A percentile compares a stretch with the other conserved stretches of the same genome.
These are phyloP conservation scores for Agrotis puta DNA, from an alignment of 2,888 invertebrate genomes.

Conservation along the genomic window DNA sequence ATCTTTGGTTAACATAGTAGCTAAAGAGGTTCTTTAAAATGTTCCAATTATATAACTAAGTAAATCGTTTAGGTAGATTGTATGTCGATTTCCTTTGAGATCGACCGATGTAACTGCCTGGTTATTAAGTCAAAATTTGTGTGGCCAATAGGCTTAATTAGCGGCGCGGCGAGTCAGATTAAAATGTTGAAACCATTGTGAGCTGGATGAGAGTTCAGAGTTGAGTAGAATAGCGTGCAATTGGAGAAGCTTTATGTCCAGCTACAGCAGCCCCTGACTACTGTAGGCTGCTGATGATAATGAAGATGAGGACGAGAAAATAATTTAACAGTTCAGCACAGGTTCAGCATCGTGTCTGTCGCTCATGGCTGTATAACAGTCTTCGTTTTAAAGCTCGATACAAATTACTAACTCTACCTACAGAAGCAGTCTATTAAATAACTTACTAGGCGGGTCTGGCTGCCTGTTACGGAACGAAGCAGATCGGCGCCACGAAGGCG, in stretches of 20 bases:
- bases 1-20: neutral
- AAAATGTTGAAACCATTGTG: neutral
- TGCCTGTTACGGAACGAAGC: conserved; percentile 83
- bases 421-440: neutral
- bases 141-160: neutral
- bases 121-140: too few relatives aligned
- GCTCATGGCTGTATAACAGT: neutral
- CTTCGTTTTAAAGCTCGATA: conserved; percentile 6
- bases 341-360: neutral
- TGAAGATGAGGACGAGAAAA: neutral
- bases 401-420: neutral
- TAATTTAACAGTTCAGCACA: neutral
- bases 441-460: conserved; percentile 80
- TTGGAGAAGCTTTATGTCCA: neutral
- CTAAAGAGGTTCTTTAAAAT: too few relatives aligned
- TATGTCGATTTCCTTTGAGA: neutral
- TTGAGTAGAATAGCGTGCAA: neutral
- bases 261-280: neutral
- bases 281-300: neutral
- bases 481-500: conserved; percentile 87
- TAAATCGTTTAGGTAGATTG: neutral
- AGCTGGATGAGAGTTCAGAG: neutral
- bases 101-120: neutral
- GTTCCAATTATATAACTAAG: neutral
- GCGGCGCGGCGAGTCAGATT: neutral